Base-by-base conservation (phyloP, 2,797 vertebrate species). In the Sebastes alutus region DNA sequence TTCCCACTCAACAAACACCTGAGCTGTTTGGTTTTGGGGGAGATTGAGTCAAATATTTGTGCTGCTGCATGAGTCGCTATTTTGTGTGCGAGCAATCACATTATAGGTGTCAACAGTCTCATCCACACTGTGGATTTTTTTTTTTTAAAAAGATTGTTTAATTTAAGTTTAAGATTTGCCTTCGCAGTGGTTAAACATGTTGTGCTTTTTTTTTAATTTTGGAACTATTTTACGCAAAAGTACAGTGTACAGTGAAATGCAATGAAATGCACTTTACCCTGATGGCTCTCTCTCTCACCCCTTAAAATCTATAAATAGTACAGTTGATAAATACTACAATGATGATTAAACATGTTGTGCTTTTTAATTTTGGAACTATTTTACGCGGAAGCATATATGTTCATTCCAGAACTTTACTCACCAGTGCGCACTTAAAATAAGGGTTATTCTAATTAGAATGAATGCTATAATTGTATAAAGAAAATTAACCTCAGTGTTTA, bases 11-110 rank as follows among this genome's bases (percentile, higher is more conserved):
- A 81, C 88, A 90, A 92, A 94, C 84, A 91, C 25, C 60, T 4
- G 67, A 71, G 27, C 60, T 89, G 83, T 87, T 87, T 87, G 81
- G 33, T 80, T 86, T 84, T 20, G 65, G 46, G 65, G 65, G 74
- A 75, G 79, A 81, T 79, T 60, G 80, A 78, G 68, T 90, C 76
- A 78, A 84, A 89, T 90, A 91, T 92, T 89, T 90, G 89, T 72
- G 87, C 7, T 87, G 69, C 84, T 27, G 27, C 27, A 27, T 27
- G 27, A 27, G 27, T 35, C 63, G 60, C 63, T 64, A 4, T 76
- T 59, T 56, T 49, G 62, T 61, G 67, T 56, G 75, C n/a, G 61
- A 75, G 25, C 42, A 65, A 29, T 29, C 42, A 13, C 16, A 25
- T 42, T 60, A 38, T 38, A 60, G 32, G 54, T 62, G 76, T 78